A percentile compares a stretch with the other conserved stretches of the same genome.
These are phyloP conservation scores for Choloepus didactylus DNA, from an alignment of 2,797 vertebrate genomes.

Conservation along the genomic window DNA sequence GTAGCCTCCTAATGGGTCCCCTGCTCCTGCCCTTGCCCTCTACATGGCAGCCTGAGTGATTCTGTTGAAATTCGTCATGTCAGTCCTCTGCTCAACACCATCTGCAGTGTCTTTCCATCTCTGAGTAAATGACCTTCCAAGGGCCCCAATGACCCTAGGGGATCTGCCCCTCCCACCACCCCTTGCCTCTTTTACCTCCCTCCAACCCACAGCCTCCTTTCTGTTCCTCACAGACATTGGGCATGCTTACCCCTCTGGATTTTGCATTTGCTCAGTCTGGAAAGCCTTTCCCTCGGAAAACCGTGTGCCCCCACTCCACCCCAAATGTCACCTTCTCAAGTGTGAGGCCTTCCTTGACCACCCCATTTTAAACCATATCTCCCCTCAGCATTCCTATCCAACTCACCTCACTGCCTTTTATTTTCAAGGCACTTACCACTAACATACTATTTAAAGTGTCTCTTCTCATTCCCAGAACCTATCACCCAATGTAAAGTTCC, in stretches of 20 bases:
- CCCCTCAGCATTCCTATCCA: background rate
- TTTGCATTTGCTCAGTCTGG: background rate
- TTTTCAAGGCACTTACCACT: background rate
- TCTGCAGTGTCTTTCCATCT: background rate
- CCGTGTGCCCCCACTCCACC: no score
- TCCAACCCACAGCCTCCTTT: background rate
- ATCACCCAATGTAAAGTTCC: background rate
- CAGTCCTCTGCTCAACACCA: background rate
- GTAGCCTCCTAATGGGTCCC: background rate
- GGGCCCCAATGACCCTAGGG: background rate
- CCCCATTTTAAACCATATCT: background rate
- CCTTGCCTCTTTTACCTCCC: background rate
- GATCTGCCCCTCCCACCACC: background rate
- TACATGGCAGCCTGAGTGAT: no score
- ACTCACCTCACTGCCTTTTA: background rate
- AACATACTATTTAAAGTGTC: background rate
- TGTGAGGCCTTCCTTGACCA: background rate
- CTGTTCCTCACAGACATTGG: background rate
- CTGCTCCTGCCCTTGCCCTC: background rate
- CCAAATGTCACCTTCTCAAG: background rate
- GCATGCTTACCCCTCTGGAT: background rate
- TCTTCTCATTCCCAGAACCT: background rate
- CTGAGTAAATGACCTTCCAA: background rate
- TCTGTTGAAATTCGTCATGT: no score
- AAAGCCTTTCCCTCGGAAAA: slow-evolving; percentile 24